These are phyloP conservation scores for Rhagonycha fulva DNA, from an alignment of 2,888 invertebrate genomes.

Conservation along the genomic window DNA sequence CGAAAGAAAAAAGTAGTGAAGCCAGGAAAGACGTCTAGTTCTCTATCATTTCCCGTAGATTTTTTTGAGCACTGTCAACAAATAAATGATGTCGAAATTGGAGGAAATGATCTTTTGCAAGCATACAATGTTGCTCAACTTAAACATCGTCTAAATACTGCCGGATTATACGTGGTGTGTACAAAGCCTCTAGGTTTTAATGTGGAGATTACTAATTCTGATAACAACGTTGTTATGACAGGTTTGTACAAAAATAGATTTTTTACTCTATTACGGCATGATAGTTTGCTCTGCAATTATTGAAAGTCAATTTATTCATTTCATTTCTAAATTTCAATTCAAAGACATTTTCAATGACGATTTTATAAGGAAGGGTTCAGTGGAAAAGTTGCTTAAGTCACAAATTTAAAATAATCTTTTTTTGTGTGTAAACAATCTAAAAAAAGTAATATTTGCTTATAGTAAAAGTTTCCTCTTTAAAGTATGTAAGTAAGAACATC, in stretches of 20 bases:
- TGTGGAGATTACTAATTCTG: conserved; percentile 85
- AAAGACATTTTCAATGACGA: too few relatives aligned
- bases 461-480: too few relatives aligned
- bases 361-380: too few relatives aligned
- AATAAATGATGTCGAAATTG: conserved; percentile 92
- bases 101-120: conserved; percentile 92
- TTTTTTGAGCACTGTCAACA: conserved; percentile 95
- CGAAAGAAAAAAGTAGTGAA: conserved; percentile 63
- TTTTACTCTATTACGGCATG: background rate
- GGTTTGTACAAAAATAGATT: conserved; percentile 35
- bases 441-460: too few relatives aligned
- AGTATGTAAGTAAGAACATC: too few relatives aligned
- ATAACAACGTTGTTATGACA: conserved; percentile 86
- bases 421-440: too few relatives aligned
- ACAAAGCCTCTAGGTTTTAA: conserved; percentile 89
- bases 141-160: conserved; percentile 85
- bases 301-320: too few relatives aligned
- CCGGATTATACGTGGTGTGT: conserved; percentile 90
- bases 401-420: too few relatives aligned
- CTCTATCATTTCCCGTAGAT: conserved; percentile 87
- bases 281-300: too few relatives aligned
- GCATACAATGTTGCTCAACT: conserved; percentile 93
- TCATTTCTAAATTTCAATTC: too few relatives aligned
- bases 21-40: conserved; percentile 64
- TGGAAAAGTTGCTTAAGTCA: too few relatives aligned